phyloP scores from a whole-genome alignment of 2,797 vertebrate genomes.

The Chrysocyon brachyurus region DNA sequence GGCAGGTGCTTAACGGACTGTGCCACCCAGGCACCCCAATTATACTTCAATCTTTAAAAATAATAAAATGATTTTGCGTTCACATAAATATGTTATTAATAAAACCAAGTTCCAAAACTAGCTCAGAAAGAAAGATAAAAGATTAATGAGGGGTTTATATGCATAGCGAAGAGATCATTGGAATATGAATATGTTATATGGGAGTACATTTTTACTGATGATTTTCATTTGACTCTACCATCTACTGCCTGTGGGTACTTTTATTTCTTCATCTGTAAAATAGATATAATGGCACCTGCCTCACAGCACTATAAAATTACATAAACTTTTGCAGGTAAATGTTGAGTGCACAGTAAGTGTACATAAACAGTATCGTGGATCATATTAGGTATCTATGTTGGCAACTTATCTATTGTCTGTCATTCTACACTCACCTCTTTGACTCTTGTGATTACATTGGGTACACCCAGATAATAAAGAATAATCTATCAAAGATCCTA shows the following conservation, averaged over 20 bases:
- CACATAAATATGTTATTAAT: not conserved
- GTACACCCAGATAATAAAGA: not conserved
- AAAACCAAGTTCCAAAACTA: conserved; percentile 3
- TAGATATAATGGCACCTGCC: not conserved
- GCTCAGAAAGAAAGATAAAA: not conserved
- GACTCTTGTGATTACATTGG: not conserved
- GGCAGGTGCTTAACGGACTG: too few species aligned
- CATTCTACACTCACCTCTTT: not conserved
- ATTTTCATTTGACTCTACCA: not conserved
- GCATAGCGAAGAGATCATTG: not conserved
- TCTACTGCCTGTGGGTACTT: not conserved
- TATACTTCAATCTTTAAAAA: not conserved
- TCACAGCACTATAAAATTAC: not conserved
- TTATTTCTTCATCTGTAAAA: not conserved
- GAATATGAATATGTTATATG: not conserved
- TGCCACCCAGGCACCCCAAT: not conserved
- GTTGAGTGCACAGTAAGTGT: not conserved
- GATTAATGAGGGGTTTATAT: not conserved
- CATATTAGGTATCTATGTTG: not conserved
- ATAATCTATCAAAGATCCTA: not conserved
- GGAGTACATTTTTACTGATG: not conserved
- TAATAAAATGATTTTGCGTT: not conserved
- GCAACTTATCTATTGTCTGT: not conserved
- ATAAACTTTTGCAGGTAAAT: not conserved
- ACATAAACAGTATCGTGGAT: not conserved